These are phyloP conservation scores for Heliopora coerulea DNA, from an alignment of 92 coral and sea anemone species.

Conservation along the genomic window DNA sequence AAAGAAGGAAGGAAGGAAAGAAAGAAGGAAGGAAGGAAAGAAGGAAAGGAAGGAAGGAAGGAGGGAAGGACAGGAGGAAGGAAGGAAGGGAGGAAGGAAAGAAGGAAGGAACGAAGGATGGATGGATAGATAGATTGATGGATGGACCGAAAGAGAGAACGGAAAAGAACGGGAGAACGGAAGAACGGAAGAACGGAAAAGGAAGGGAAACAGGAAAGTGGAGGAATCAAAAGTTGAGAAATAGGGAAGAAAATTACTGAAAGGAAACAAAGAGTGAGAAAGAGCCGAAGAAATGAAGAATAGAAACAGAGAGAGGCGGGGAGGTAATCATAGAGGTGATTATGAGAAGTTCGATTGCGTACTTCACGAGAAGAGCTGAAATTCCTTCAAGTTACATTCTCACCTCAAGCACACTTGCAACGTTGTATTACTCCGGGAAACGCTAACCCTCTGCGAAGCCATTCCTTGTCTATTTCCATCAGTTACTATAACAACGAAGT, in stretches of 20 bases:
- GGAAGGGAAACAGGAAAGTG: not conserved
- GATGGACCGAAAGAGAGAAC: not conserved
- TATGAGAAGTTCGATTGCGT: no score
- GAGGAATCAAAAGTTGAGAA: not conserved
- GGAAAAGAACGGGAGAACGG: not conserved
- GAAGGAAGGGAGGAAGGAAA: constrained; percentile 6
- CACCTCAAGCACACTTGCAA: constrained; percentile 64
- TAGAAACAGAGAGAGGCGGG: not conserved
- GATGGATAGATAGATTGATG: not conserved
- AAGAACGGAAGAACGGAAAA: not conserved
- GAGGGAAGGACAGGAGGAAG: not conserved
- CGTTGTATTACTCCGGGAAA: constrained; percentile 28
- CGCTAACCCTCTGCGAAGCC: constrained; percentile 59
- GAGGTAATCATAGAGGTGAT: not conserved
- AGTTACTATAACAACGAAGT: constrained; percentile 60
- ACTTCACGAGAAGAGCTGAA: not conserved
- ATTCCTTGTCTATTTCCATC: constrained; percentile 50
- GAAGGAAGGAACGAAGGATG: not conserved
- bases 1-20: not conserved
- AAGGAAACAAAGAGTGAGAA: no score
- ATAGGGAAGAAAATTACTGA: no score
- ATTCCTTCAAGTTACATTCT: not conserved
- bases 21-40: not conserved
- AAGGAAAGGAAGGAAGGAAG: not conserved
- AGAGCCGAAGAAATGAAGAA: no score